Base-by-base conservation (phyloP, 2,113 vertebrate genomes). In the Muntiacus muntjak region DNA sequence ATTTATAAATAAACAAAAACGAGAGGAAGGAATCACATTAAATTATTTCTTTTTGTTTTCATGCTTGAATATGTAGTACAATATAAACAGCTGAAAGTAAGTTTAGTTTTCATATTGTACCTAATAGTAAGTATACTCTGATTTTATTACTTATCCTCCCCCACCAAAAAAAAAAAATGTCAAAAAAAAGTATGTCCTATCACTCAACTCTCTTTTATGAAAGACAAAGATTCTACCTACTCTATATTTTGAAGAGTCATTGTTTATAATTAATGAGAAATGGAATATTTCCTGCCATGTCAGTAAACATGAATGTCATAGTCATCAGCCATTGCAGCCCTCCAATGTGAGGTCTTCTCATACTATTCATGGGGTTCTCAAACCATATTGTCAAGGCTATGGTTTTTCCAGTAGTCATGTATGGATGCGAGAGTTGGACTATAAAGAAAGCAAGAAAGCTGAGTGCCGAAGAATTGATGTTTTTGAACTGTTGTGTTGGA, bases 201-300 rank as follows among this genome's bases (percentile, higher is more conserved):
- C 89, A 84, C 25, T 85, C 79, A 88, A 33, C 21, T 92, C 26
- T 71, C 4, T 95, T 95, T 52, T 30, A 4, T 45, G 87, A 86
- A 97, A 93, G 47, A 76, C 36, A 67, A 85, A 89, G 23, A 47
- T 92, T 15, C 33, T 52, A 28, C 15, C 7, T 28, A 28, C 13
- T 64, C 43, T 84, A 11, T 79, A 85, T 47, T 43, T 40, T 60
- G 74, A 94, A 67, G 57, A 62, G 45, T 85, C 40, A 40, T 23
- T 97, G 33, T 93, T 92, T 94, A 91, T 91, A 58, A 86, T 94
- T 74, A 25, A 43, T 74, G 71, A 43, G 36, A 74, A 74, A 74
- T 74, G 36, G 21, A 43, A 26, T 74, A 25, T 43, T 74, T 74
- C 71, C 71, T 74, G 71, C 36, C 36, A 74, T 26, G 6, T 43